Base-by-base conservation (phyloP, 2,797 vertebrate genomes). In the Manis pentadactyla region DNA sequence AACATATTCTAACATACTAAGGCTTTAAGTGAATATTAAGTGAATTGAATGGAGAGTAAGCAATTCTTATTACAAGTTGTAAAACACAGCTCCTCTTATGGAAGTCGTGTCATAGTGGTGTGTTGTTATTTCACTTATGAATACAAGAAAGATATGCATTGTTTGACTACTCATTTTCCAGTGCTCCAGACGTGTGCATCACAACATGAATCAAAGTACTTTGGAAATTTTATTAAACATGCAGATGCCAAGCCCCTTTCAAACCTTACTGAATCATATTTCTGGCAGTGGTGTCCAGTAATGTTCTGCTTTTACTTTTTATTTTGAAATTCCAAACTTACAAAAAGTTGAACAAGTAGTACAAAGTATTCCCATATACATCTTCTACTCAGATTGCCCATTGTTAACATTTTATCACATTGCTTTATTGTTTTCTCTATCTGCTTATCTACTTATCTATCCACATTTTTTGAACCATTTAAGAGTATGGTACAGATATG, bases 281-380 rank as follows among this genome's bases (percentile, higher is more conserved):
- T 94, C 57, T 81, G n/a, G 17, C 39, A 75, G 9, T 75, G 12
- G 23, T 93, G 2, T n/a, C 13, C n/a, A 19, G 29, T 51, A 37
- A 83, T 93, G 17, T 71, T 85, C 3, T 83, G 46, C 84, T 77
- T 92, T 95, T 55, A 61, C 34, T 69, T 92, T 90, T 86, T 88
- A 78, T 79, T 96, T 73, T 90, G 74, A 77, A 84, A 90, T 93
- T 73, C 79, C n/a, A 71, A 64, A 61, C 53, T 74, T 90, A 55
- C 19, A 15, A 90, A 92, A 89, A 34, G 4, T 86, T 19, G 2
- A 37, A 73, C 92, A 46, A 89, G 8, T 71, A 77, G 14, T 77
- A 73, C 51, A 82, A 31, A 78, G 34, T 89, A 95, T 87, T 82
- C 25, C 19, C 13, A 15, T 75, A 31, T 87, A 55, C 88, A 69